Conservation (phyloP, 2,113 vertebrate genomes). For the Eira barbara region DNA sequence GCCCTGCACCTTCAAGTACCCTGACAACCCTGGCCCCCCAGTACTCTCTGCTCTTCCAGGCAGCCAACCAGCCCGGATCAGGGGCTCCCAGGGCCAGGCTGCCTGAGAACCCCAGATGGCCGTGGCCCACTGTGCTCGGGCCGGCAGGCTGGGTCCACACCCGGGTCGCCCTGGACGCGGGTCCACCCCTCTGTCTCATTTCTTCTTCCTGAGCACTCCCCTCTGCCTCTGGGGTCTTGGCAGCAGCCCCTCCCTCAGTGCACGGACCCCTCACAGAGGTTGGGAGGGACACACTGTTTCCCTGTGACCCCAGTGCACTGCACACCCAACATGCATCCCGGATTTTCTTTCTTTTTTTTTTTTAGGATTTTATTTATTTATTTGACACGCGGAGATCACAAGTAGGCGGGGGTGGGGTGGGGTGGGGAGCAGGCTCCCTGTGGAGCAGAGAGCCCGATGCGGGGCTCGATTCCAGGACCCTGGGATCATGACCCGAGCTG, state of each 20-base stretch:
- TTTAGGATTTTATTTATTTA: no score
- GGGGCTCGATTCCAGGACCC: no score
- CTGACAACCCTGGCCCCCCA: no score
- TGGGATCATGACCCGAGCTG: no score
- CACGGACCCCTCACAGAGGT: accelerated
- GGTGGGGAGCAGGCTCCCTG: no score
- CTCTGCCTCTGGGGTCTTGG: not conserved
- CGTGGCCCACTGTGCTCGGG: accelerated
- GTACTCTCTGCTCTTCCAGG: not conserved
- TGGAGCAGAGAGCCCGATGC: no score
- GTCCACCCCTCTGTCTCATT: not conserved
- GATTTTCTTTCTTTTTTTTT: not conserved
- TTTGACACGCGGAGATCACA: no score
- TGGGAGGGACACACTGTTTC: not conserved
- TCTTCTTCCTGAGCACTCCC: not conserved
- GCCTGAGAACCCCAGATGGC: accelerated
- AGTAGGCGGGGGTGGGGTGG: no score
- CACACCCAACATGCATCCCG: accelerated
- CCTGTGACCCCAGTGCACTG: no score
- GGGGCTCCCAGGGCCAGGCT: not conserved
- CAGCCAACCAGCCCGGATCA: no score
- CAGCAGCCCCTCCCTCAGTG: not conserved
- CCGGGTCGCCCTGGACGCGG: not conserved
- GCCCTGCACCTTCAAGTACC: not conserved
- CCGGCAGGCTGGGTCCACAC: accelerated